A percentile compares a stretch with the other conserved stretches of the same genome.
Evolutionary conservation across 2,888 invertebrate genomes (phyloP).

Genomic region (Smittia sp.): DNA sequence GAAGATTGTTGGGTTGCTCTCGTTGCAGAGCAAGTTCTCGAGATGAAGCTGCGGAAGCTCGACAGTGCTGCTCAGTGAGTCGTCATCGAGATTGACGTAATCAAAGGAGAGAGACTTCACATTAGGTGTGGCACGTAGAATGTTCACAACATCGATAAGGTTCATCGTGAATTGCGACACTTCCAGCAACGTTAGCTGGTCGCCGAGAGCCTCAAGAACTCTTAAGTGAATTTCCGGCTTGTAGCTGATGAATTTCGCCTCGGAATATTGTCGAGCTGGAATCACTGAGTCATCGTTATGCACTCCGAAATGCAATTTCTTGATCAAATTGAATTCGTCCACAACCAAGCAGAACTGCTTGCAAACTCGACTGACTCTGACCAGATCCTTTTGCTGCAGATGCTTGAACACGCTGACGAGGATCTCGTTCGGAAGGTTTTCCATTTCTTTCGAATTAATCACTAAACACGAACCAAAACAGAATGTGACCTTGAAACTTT

Average conservation of each 20-base stretch:
- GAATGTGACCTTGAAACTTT: too few relatives aligned
- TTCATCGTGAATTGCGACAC: not conserved
- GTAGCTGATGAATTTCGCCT: not conserved
- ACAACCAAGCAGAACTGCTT: not conserved
- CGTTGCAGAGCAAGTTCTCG: not conserved
- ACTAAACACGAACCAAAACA: too few relatives aligned
- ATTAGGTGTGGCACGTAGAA: not conserved
- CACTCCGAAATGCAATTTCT: not conserved
- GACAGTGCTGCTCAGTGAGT: not conserved
- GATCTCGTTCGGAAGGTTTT: not conserved
- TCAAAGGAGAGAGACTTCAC: not conserved
- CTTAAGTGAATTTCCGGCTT: not conserved
- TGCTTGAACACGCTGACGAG: not conserved
- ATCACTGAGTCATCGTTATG: not conserved
- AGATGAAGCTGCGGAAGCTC: not conserved
- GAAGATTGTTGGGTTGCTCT: slow-evolving; percentile 19
- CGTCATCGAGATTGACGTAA: not conserved
- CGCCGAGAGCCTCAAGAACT: not conserved
- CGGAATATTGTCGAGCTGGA: not conserved
- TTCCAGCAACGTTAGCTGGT: not conserved
- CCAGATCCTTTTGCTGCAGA: not conserved
- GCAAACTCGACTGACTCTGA: not conserved
- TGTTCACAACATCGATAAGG: not conserved
- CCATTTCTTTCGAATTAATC: not conserved
- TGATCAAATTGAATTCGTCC: not conserved